Evolutionary conservation across 2,888 invertebrate genomes (phyloP), one percentile per base, ranked within the genome.

Genomic region (Pachydiplax longipennis): DNA sequence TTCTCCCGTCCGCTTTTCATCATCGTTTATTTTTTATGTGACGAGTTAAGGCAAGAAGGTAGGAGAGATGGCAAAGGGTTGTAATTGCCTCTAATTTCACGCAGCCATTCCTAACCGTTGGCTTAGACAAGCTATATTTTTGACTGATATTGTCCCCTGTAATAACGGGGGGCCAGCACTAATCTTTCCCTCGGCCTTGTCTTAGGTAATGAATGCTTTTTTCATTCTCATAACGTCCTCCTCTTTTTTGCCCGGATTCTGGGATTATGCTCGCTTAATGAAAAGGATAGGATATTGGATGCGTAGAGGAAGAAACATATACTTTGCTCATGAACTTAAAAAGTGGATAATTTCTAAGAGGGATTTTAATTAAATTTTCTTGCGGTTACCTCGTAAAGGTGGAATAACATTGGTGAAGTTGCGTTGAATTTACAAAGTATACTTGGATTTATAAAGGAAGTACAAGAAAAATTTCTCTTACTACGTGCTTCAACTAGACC

Each of bases 11-110:
- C 73, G 73, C 31, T 73, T 31, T 73, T 73, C 73, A 31, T 73
- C 73, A 25, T 73, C 73, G 73, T 73, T 12, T 73, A 31, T 73
- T 73, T 73, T 73, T 73, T 73, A 10, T 73, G n/a, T 61, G n/a
- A 18, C 65, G 65, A 25, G 10, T 8, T n/a, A 15, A 22, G 35
- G 35, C 0, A 5, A 31, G 83, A 35, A 35, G 35, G 83, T 31
- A n/a, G 37, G 37, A 37, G 87, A 87, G 58, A 40, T 61, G 61
- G 61, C 87, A 87, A 87, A 87, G 87, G 87, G 61, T 87, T 61
- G 87, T 87, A 87, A 87, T 87, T 87, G 87, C 87, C 87, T 87
- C 87, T 61, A 87, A 87, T 87, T 87, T 87, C 87, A 87, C 87
- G 87, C 83, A 40, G 87, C 87, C 87, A 65, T 87, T 87, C 61